Conservation (phyloP, 2,888 invertebrate genomes). For the Aphodius granarius region DNA sequence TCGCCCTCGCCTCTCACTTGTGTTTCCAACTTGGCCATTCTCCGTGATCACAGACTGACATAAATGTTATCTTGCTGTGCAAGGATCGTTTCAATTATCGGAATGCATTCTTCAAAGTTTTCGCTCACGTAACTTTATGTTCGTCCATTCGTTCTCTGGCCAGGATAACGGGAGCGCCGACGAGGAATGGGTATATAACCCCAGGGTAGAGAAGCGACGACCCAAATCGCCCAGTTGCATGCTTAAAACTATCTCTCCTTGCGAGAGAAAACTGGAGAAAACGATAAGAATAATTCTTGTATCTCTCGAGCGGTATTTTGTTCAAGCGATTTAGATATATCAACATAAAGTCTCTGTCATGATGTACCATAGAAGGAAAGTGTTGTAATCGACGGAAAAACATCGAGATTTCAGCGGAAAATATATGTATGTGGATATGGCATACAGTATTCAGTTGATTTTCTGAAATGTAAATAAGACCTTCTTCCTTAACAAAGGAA, state of each 20-base stretch:
- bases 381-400: too few species aligned
- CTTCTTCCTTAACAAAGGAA: too few species aligned
- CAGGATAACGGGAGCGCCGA: not conserved
- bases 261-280: not conserved
- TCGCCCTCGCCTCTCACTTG: not conserved
- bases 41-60: slow-evolving; percentile 31
- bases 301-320: not conserved
- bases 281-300: not conserved
- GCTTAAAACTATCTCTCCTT: not conserved
- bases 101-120: slow-evolving; percentile 42
- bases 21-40: not conserved
- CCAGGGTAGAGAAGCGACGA: not conserved
- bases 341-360: not conserved
- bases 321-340: not conserved
- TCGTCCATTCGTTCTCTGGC: not conserved
- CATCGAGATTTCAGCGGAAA: too few species aligned
- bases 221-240: not conserved
- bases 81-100: slow-evolving; percentile 47
- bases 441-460: too few species aligned
- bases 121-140: slow-evolving; percentile 1
- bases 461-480: too few species aligned
- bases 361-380: too few species aligned
- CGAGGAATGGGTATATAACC: not conserved
- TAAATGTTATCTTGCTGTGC: slow-evolving; percentile 35
- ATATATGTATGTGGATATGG: too few species aligned